Base-by-base conservation (phyloP, 2,888 invertebrate species). In the Cremastobaeus sp. region DNA sequence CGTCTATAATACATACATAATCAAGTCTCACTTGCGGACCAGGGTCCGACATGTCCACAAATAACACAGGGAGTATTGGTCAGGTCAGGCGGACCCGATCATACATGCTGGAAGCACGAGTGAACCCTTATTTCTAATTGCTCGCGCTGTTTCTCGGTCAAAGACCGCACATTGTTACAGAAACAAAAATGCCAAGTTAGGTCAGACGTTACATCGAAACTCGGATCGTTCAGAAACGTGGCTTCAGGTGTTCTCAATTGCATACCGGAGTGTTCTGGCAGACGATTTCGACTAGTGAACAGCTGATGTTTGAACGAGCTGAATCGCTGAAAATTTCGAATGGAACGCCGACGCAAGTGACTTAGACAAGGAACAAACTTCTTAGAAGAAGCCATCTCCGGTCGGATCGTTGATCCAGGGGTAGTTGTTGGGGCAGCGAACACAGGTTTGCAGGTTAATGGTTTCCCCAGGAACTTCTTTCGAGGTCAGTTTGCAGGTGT, bases 391-490 rank as follows among this genome's bases (percentile, higher is more conserved):
- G 89, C 94, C 95, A 86, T 95, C 95, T 82, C 95, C 95, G 81
- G 94, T 94, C 76, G 96, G 96, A 89, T 97, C 96, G 88, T 95
- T 95, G 84, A 96, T 88, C 97, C 97, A 97, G 83, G 97, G 97
- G 90, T 96, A 97, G 89, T 96, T 96, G 89, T 94, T 94, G 80
- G 97, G 97, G 89, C 97, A 97, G 87, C 96, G 92, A 82, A 96
- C 92, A 89, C 97, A 97, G 60, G 96, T 96, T 89, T 96, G 96
- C 78, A 97, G 91, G 88, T 96, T 96, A 88, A 96, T 93, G 79
- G 96, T 97, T 89, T 97, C 96, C 65, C 96, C 96, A 89, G 96
- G 96, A 81, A 96, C 93, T 89, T 97, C 96, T 90, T 96, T 95
- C 79, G 96, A 95, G 74, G 95, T 96, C 69, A 97, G 90, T 86